A percentile compares a stretch with the other conserved stretches of the same genome.
phyloP scores from a whole-genome alignment of 1,140 invertebrate species.

The Apolygus lucorum region DNA sequence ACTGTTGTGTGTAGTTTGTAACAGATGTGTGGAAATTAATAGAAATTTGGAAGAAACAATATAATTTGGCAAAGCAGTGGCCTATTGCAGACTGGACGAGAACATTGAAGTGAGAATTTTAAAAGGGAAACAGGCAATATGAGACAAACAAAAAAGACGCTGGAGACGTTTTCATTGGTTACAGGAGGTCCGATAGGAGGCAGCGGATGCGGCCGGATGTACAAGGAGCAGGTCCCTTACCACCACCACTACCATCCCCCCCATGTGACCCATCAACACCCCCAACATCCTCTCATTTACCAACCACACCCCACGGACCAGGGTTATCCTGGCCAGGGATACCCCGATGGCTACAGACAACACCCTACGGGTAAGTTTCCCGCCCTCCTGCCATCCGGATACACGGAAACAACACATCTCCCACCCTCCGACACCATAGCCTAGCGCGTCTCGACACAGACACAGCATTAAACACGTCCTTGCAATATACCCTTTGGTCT shows the following conservation, averaged over 20 bases:
- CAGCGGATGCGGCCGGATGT: not conserved
- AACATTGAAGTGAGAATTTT: no score
- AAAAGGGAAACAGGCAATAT: no score
- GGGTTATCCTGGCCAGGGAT: slow-evolving; percentile 39
- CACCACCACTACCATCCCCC: slow-evolving; percentile 43
- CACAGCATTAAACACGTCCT: not conserved
- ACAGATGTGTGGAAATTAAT: no score
- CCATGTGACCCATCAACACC: slow-evolving; percentile 31
- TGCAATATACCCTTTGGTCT: no score
- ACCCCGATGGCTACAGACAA: not conserved
- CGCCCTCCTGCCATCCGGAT: not conserved
- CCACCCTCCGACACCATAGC: not conserved
- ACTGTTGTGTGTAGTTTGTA: no score
- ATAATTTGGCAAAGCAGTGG: no score
- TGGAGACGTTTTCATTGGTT: slow-evolving; percentile 31
- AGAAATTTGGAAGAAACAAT: no score
- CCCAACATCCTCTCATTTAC: slow-evolving; percentile 1
- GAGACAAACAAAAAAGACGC: not conserved
- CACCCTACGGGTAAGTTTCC: not conserved
- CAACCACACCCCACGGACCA: slow-evolving; percentile 44
- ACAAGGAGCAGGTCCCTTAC: slow-evolving; percentile 19
- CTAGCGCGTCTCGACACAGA: not conserved
- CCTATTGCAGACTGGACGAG: no score
- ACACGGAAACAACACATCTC: not conserved
- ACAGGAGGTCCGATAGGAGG: slow-evolving; percentile 3